Percentiles rank a stretch among this genome's conserved stretches.
Evolutionary conservation across 2,797 vertebrate species (phyloP).

Genomic region (Gastrophryne carolinensis): DNA sequence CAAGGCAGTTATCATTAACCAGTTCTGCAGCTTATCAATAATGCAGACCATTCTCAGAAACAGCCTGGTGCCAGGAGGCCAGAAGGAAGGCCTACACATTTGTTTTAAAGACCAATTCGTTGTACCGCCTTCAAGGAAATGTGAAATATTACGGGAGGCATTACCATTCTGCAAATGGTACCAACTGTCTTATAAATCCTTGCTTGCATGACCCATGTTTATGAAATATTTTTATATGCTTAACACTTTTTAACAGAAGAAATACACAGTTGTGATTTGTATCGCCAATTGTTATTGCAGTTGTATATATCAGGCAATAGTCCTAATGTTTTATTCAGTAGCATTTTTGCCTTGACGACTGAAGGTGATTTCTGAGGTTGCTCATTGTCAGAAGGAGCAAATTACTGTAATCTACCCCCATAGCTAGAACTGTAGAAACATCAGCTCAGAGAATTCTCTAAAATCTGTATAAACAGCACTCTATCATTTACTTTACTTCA

Average conservation of each 20-base stretch:
- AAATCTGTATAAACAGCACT: no score
- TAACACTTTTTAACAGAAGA: background rate
- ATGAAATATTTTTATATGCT: background rate
- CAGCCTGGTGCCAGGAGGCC: conserved; percentile 8
- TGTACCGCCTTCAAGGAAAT: background rate
- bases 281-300: background rate
- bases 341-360: background rate
- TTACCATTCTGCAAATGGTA: background rate
- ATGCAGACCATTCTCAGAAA: conserved; percentile 24
- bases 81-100: background rate
- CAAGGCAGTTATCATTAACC: conserved; percentile 43
- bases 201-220: background rate
- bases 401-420: no score
- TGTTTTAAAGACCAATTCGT: background rate
- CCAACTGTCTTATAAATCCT: background rate
- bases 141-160: background rate
- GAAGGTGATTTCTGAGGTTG: conserved; percentile 8
- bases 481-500: no score
- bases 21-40: conserved; percentile 39
- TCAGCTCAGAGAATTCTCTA: no score
- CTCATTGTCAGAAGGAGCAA: background rate
- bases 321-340: conserved; percentile 6
- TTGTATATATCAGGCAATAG: background rate
- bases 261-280: no score
- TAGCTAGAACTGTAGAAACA: no score